Evolutionary conservation across 1,140 invertebrate genomes (phyloP), one percentile per base, ranked within the genome.

Genomic region (Pomacea maculata): DNA sequence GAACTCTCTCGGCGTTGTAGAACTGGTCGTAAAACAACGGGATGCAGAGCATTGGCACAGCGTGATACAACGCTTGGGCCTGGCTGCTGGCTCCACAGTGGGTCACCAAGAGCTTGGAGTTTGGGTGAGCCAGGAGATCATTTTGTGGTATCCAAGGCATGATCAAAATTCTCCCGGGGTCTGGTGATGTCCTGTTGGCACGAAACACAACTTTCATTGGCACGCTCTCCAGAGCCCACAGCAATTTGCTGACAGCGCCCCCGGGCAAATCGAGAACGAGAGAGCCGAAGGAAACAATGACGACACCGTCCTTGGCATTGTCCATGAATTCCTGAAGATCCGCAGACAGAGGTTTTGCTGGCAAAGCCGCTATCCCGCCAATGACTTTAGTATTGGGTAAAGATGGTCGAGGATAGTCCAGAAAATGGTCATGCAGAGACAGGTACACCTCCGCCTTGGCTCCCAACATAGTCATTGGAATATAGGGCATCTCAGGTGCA

Each of bases 131-230:
- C 55, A 96, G 91, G 52, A 96, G 92, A 87, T 96, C 95, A 87
- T 96, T 95, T 88, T 96, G 95, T 1, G 95, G 95, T 83, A 96
- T 91, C n/a, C 95, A 96, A 70, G 94, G 93, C 3, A 93, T 93
- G 0, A 95, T 91, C 87, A 93, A 94, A 0, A 96, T 94, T 89
- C 96, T 96, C n/a, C 2, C 92, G 7, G 87, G 55, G 92, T 94
- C 45, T 55, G 17, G 74, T 61, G 73, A 74, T 21, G 73, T 45
- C 10, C 7, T 21, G 73, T 74, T 74, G 29, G 54, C 2, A 45
- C 73, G 25, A 29, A 29, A n/a, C 29, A 84, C 73, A 45, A 80
- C 79, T n/a, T 81, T 68, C 10, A 80, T 54, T 17, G 81, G 45
- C 19, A 34, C 52, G 17, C 72, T 17, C n/a, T 72, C 64, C 75